Conservation (phyloP, 2,888 invertebrate genomes). For the Ischnus inquisitorius region DNA sequence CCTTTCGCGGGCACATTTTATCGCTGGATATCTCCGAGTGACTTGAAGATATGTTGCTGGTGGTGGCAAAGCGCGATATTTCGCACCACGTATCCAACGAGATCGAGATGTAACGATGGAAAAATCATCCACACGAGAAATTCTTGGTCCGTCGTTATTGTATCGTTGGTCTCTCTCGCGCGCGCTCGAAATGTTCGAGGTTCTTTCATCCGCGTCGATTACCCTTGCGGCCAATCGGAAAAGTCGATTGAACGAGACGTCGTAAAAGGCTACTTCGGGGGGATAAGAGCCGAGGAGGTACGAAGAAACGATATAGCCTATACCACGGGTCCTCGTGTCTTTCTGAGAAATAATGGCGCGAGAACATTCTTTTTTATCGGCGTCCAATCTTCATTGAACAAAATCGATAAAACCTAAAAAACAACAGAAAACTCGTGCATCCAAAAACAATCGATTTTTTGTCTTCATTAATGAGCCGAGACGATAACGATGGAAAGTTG, state of each 20-base stretch:
- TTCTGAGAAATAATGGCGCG: slow-evolving; percentile 19
- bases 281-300: slow-evolving; percentile 52
- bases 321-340: slow-evolving; percentile 26
- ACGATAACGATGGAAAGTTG: neutral
- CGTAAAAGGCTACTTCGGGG: slow-evolving; percentile 75
- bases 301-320: slow-evolving; percentile 29
- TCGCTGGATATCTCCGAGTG: slow-evolving; percentile 31
- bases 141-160: slow-evolving; percentile 6
- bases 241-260: slow-evolving; percentile 77
- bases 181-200: slow-evolving; percentile 20
- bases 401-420: slow-evolving; percentile 10
- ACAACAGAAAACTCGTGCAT: neutral
- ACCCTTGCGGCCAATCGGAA: slow-evolving; percentile 71
- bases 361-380: slow-evolving; percentile 47
- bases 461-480: neutral
- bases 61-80: slow-evolving; percentile 5
- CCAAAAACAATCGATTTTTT: neutral
- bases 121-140: slow-evolving; percentile 49
- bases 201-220: slow-evolving; percentile 61
- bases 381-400: slow-evolving; percentile 47
- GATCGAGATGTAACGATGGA: slow-evolving; percentile 65
- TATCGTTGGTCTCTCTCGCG: slow-evolving; percentile 30
- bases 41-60: neutral
- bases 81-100: slow-evolving; percentile 40
- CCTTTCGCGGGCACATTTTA: slow-evolving; percentile 51